Base-by-base conservation (phyloP, 2,113 vertebrate genomes). In the Chlamydotis undulata region DNA sequence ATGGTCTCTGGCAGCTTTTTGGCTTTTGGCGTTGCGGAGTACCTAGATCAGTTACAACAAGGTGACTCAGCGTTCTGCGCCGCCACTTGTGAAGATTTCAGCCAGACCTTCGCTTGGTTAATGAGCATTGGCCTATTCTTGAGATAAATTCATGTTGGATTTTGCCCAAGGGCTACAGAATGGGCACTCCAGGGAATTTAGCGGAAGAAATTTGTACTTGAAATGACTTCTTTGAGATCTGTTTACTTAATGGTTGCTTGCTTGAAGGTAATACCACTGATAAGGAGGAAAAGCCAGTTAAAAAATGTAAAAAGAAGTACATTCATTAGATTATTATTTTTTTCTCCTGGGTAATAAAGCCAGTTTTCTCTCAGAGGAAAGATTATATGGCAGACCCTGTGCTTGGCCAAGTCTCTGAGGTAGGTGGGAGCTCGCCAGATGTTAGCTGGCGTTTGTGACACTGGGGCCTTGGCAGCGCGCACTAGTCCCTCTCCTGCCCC, bases 91-190 rank as follows among this genome's bases (percentile, higher is more conserved):
- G 95, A 96, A 89, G 93, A 77, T 77, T 90, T 85, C 73, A 87
- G 93, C 97, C 89, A 96, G 91, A 88, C 92, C 73, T 96, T 89
- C 19, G 45, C 94, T 96, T 98, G 97, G 97, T 98, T 97, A 97
- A 97, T 97, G 96, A 90, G 65, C 56, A 43, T 39, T 89, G 79
- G 93, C 69, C 70, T 97, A 29, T 96, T 90, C 94, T 96, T 45
- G 82, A 96, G 97, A 95, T 91, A 93, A 96, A 97, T 97, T 97
- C 18, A 70, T 92, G 85, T 78, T 92, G 74, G 88, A 94, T 94
- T 93, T 96, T 97, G 83, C 91, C 94, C 91, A 94, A 97, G 75
- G 95, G 83, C 92, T 95, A 89, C 25, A 82, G 73, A 83, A 69
- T 84, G 35, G 61, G 23, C 45, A 73, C 94, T 97, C 94, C 60